Evolutionary conservation across 2,888 invertebrate species (phyloP).

Genomic region (Scaptodrosophila latifasciaeformis): DNA sequence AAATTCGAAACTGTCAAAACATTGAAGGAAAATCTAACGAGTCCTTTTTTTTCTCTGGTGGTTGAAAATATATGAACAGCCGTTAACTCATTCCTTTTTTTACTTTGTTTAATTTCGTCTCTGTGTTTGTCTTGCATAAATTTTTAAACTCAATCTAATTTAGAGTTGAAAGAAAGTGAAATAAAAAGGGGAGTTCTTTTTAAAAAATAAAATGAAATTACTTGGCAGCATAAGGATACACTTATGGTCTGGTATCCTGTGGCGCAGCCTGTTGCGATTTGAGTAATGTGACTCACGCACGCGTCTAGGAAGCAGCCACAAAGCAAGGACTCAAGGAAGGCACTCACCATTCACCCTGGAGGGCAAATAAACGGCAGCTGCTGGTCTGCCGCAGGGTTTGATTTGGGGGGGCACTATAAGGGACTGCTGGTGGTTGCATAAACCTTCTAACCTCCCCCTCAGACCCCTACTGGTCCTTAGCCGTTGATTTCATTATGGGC

Average conservation of each 20-base stretch:
- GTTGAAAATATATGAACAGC: too few relatives aligned
- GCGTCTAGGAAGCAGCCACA: conserved; percentile 28
- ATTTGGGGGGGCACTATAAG: too few relatives aligned
- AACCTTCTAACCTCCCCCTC: conserved; percentile 27
- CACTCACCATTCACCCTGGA: conserved; percentile 31
- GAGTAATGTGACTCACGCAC: conserved; percentile 51
- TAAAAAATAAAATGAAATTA: conserved; percentile 44
- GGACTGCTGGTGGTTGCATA: conserved; percentile 14
- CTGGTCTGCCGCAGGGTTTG: background rate
- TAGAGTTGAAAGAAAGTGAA: conserved; percentile 14
- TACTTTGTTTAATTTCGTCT: conserved; percentile 21
- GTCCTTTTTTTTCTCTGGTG: background rate
- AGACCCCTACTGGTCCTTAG: conserved; percentile 1
- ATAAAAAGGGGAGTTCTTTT: too few relatives aligned
- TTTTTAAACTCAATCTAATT: conserved; percentile 31
- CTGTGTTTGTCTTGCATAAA: conserved; percentile 46
- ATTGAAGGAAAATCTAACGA: too few relatives aligned
- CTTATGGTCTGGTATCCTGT: conserved; percentile 36
- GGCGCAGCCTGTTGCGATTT: conserved; percentile 34
- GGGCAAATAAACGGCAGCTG: conserved; percentile 34
- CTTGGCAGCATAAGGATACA: conserved; percentile 30
- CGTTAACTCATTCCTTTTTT: conserved; percentile 12
- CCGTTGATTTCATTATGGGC: conserved; percentile 33
- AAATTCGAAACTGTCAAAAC: conserved; percentile 36
- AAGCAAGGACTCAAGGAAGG: conserved; percentile 11